Percentiles rank a stretch among this genome's conserved stretches.
Evolutionary conservation across 2,888 invertebrate genomes (phyloP).

Genomic region (Pimpla rufipes): DNA sequence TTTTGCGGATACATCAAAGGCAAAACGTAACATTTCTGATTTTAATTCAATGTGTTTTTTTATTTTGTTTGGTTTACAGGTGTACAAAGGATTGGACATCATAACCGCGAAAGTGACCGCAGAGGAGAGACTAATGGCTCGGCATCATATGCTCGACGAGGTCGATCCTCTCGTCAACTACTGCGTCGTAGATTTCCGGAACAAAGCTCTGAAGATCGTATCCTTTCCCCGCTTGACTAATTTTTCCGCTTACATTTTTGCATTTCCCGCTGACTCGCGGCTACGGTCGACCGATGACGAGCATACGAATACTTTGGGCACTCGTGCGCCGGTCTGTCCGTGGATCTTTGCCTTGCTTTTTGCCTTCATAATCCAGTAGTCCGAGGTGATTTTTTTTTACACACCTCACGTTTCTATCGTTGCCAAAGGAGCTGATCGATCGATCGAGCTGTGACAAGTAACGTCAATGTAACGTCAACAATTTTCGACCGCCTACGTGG

Average conservation of each 20-base stretch:
- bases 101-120: conserved; percentile 96
- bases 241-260: neutral
- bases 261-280: neutral
- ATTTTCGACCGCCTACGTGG: neutral
- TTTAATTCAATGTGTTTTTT: neutral
- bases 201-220: conserved; percentile 93
- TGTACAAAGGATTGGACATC: conserved; percentile 97
- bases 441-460: neutral
- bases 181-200: conserved; percentile 94
- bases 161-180: conserved; percentile 92
- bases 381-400: neutral
- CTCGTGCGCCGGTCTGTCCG: neutral
- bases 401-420: neutral
- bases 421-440: neutral
- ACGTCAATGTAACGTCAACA: neutral
- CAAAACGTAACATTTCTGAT: too few relatives aligned
- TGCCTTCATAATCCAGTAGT: neutral
- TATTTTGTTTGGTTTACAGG: conserved; percentile 86
- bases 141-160: conserved; percentile 96
- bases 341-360: neutral
- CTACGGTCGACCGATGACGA: neutral
- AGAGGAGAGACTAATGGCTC: conserved; percentile 91
- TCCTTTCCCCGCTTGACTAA: conserved; percentile 87
- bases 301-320: neutral
- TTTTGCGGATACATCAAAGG: neutral